A percentile compares a stretch with the other conserved stretches of the same genome.
phyloP scores from a whole-genome alignment of 2,888 invertebrate genomes.

The Ophion ellenae region DNA sequence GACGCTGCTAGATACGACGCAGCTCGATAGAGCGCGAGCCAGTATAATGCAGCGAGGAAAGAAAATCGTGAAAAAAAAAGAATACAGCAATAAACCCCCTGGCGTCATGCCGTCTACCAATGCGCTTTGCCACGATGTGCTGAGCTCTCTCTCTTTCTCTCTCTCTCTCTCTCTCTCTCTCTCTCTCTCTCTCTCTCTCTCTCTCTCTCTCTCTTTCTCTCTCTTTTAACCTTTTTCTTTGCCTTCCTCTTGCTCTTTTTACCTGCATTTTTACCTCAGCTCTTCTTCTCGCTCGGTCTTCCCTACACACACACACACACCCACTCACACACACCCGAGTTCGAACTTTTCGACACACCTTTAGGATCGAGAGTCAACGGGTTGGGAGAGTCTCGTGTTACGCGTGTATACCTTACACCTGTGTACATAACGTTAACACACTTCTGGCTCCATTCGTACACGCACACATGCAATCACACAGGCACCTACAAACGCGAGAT shows the following conservation, averaged over 20 bases:
- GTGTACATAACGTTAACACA: slow-evolving; percentile 66
- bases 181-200: slow-evolving; percentile 15
- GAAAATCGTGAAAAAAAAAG: slow-evolving; percentile 59
- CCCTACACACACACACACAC: not conserved
- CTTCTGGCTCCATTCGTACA: slow-evolving; percentile 19
- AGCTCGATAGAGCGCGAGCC: slow-evolving; percentile 67
- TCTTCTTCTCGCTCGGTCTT: slow-evolving; percentile 25
- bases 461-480: not conserved
- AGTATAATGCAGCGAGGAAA: slow-evolving; percentile 57
- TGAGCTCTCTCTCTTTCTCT: slow-evolving; percentile 21
- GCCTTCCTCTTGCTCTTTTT: slow-evolving; percentile 6
- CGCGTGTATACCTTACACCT: slow-evolving; percentile 62
- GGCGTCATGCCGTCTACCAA: slow-evolving; percentile 81
- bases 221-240: slow-evolving; percentile 12
- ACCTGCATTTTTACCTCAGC: not conserved
- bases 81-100: slow-evolving; percentile 73
- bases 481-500: not conserved
- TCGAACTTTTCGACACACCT: slow-evolving; percentile 61
- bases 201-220: slow-evolving; percentile 18
- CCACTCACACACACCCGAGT: not conserved
- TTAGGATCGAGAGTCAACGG: slow-evolving; percentile 36
- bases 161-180: slow-evolving; percentile 24
- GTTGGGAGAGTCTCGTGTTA: slow-evolving; percentile 43
- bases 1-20: slow-evolving; percentile 54
- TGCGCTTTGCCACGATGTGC: slow-evolving; percentile 61